Evolutionary conservation across 2,888 invertebrate species (phyloP).

Genomic region (Mimachlamys varia): DNA sequence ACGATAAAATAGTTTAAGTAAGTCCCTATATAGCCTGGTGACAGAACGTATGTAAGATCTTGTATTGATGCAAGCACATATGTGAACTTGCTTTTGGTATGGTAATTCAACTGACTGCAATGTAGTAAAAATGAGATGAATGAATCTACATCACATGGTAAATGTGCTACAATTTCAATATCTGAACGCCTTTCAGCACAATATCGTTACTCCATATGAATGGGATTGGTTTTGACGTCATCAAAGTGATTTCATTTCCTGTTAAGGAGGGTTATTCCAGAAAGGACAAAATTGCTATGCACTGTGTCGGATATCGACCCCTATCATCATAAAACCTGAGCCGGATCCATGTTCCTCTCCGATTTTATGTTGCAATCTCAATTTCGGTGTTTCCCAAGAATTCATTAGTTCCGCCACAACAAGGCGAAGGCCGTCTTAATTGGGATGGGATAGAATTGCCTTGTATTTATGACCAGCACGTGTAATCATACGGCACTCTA

Average conservation of each 20-base stretch:
- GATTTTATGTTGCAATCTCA: conserved; percentile 23
- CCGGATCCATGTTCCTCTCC: neutral
- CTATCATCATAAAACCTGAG: conserved; percentile 3
- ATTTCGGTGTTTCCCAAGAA: conserved; percentile 27
- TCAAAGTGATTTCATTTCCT: neutral
- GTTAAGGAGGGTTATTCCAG: neutral
- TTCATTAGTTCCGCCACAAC: conserved; percentile 16
- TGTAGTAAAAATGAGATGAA: too few relatives aligned
- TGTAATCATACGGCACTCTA: neutral
- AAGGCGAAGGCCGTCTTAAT: conserved; percentile 27
- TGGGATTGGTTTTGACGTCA: neutral
- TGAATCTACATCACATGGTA: too few relatives aligned
- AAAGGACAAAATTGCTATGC: neutral
- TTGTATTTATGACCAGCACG: neutral
- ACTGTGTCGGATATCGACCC: neutral
- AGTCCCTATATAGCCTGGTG: too few relatives aligned
- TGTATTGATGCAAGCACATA: too few relatives aligned
- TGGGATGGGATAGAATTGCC: conserved; percentile 27
- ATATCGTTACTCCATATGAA: neutral
- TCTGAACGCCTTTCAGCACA: neutral
- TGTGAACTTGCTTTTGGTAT: too few relatives aligned
- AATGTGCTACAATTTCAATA: too few relatives aligned
- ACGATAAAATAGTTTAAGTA: too few relatives aligned
- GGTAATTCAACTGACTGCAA: too few relatives aligned
- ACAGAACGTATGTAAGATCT: too few relatives aligned